These are phyloP conservation scores for Cyprinodon variegatus DNA, from an alignment of 2,113 vertebrate genomes.

Conservation along the genomic window DNA sequence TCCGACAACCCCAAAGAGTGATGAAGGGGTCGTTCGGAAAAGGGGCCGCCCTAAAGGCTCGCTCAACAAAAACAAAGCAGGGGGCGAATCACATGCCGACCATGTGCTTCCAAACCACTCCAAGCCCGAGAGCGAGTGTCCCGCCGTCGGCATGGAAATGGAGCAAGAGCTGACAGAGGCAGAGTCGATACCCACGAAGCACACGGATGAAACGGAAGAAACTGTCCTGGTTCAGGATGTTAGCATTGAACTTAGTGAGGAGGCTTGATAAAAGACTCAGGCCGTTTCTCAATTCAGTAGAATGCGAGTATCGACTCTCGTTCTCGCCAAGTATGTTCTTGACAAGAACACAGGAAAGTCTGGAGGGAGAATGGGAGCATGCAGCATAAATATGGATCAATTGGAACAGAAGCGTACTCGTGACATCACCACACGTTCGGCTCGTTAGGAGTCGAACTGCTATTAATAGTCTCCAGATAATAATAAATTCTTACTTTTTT, in stretches of 20 bases:
- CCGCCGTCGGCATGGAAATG: neutral
- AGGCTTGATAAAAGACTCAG: constrained; percentile 35
- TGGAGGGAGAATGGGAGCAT: too few relatives aligned
- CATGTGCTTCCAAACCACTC: constrained; percentile 7
- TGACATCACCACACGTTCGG: too few relatives aligned
- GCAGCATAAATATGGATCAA: too few relatives aligned
- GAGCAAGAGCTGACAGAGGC: constrained; percentile 7
- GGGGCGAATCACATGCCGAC: neutral
- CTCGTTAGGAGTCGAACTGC: too few relatives aligned
- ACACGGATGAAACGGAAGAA: neutral
- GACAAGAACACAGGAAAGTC: too few relatives aligned
- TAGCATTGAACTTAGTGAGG: constrained; percentile 23
- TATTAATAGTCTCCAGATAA: too few relatives aligned
- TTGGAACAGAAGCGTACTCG: too few relatives aligned
- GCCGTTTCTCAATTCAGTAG: too few relatives aligned
- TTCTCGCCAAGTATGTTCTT: too few relatives aligned
- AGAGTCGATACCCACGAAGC: neutral
- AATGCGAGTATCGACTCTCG: too few relatives aligned
- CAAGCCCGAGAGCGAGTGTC: neutral
- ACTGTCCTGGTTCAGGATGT: constrained; percentile 39
- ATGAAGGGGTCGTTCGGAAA: constrained; percentile 19
- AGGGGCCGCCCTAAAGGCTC: constrained; percentile 65
- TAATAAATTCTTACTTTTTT: too few relatives aligned
- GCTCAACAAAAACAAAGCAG: constrained; percentile 37
- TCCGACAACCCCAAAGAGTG: constrained; percentile 11